Evolutionary conservation across 2,113 vertebrate species (phyloP).

Genomic region (Athene noctua): DNA sequence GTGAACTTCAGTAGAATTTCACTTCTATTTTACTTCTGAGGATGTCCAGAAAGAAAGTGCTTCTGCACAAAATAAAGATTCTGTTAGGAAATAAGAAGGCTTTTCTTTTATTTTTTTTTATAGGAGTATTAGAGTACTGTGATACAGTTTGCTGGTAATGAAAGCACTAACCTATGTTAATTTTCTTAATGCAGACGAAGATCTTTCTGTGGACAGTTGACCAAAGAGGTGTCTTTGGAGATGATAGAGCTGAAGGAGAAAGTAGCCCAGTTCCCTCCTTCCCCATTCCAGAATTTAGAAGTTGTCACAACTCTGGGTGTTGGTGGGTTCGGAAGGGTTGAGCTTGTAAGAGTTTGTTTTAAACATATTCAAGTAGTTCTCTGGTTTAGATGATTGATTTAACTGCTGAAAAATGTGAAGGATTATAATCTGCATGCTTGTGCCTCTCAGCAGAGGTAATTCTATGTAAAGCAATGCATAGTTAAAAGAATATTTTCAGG

Average conservation of each 20-base stretch:
- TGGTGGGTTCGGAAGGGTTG: constrained; percentile 94
- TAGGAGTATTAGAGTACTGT: not conserved
- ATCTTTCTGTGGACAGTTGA: constrained; percentile 65
- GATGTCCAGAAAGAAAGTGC: not conserved
- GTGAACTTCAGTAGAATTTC: not conserved
- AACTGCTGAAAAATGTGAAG: not conserved
- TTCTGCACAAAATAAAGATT: not conserved
- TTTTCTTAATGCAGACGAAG: constrained; percentile 65
- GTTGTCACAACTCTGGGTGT: constrained; percentile 89
- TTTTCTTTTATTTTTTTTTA: not conserved
- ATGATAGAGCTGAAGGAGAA: constrained; percentile 83
- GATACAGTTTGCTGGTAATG: not conserved
- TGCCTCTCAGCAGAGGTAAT: not conserved
- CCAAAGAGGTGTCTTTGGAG: constrained; percentile 74
- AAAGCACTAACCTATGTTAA: not conserved
- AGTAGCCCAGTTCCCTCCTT: constrained; percentile 76
- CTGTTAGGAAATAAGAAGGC: not conserved
- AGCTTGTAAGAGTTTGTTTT: constrained; percentile 87
- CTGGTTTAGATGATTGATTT: not conserved
- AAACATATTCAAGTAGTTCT: constrained; percentile 53
- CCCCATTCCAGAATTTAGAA: constrained; percentile 86
- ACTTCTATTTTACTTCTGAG: not conserved
- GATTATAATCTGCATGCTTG: not conserved
- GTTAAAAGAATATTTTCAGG: not conserved
- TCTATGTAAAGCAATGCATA: not conserved